Evolutionary conservation across 2,113 vertebrate genomes (phyloP).

Genomic region (Cyanocitta stelleri): DNA sequence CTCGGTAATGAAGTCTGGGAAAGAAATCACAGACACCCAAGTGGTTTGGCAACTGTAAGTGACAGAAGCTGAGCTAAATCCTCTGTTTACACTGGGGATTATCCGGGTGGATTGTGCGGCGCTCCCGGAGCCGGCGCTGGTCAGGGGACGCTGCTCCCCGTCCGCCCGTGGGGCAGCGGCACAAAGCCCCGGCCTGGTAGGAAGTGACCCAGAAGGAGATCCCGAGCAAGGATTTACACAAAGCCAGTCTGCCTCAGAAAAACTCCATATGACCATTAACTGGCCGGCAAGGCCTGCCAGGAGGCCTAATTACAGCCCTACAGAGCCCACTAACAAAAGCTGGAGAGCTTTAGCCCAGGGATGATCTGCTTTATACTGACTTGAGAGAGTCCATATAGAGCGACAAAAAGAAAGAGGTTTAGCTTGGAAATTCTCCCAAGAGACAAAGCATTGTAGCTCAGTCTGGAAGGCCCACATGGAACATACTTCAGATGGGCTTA

Average conservation of each 20-base stretch:
- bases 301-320: slow-evolving; percentile 98
- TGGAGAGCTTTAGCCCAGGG: slow-evolving; percentile 95
- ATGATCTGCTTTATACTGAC: slow-evolving; percentile 99
- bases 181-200: slow-evolving; percentile 88
- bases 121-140: slow-evolving; percentile 74
- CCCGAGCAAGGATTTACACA: slow-evolving; percentile 86
- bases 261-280: slow-evolving; percentile 93
- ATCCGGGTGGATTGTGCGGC: slow-evolving; percentile 68
- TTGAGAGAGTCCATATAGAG: slow-evolving; percentile 98
- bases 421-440: slow-evolving; percentile 93
- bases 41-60: slow-evolving; percentile 80
- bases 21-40: slow-evolving; percentile 80
- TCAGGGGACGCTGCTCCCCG: slow-evolving; percentile 82
- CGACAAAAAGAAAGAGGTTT: slow-evolving; percentile 85
- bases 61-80: slow-evolving; percentile 85
- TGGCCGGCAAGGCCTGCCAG: slow-evolving; percentile 91
- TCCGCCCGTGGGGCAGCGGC: slow-evolving; percentile 75
- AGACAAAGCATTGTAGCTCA: slow-evolving; percentile 79
- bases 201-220: slow-evolving; percentile 98
- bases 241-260: slow-evolving; percentile 86
- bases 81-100: slow-evolving; percentile 89
- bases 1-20: slow-evolving; percentile 69
- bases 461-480: slow-evolving; percentile 80
- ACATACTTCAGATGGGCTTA: slow-evolving; percentile 89
- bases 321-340: slow-evolving; percentile 96